A percentile compares a stretch with the other conserved stretches of the same genome.
These are phyloP conservation scores for Hymenochirus boettgeri DNA, from an alignment of 2,113 vertebrate genomes.

Conservation along the genomic window DNA sequence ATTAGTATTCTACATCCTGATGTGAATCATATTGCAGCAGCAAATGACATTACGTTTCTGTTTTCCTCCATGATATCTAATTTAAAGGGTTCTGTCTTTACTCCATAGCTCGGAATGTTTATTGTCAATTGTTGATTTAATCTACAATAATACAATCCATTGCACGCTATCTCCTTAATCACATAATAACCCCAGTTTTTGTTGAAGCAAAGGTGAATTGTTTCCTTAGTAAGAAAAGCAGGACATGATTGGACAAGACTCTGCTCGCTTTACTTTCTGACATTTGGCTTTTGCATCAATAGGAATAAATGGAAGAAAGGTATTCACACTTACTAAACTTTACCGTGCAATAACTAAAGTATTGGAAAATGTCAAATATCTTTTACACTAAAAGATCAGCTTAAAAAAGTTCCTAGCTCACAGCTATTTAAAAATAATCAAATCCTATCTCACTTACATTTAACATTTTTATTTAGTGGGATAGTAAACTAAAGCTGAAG, in stretches of 20 bases:
- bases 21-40: constrained; percentile 35
- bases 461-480: constrained; percentile 10
- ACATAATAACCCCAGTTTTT: constrained; percentile 1
- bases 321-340: background rate
- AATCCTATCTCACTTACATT: no score
- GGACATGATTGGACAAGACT: background rate
- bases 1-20: background rate
- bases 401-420: no score
- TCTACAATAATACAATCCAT: constrained; percentile 17
- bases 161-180: constrained; percentile 23
- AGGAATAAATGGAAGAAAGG: constrained; percentile 5
- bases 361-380: constrained; percentile 4
- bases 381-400: background rate
- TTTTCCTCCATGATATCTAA: constrained; percentile 35
- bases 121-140: constrained; percentile 34
- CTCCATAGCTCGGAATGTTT: constrained; percentile 33
- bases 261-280: constrained; percentile 1
- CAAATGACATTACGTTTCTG: constrained; percentile 31
- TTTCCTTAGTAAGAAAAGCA: constrained; percentile 1
- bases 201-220: constrained; percentile 18
- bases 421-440: no score
- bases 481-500: no score
- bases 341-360: background rate
- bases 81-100: constrained; percentile 35
- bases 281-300: background rate